These are phyloP conservation scores for Mugil cephalus DNA, from an alignment of 2,113 vertebrate species.

Conservation along the genomic window DNA sequence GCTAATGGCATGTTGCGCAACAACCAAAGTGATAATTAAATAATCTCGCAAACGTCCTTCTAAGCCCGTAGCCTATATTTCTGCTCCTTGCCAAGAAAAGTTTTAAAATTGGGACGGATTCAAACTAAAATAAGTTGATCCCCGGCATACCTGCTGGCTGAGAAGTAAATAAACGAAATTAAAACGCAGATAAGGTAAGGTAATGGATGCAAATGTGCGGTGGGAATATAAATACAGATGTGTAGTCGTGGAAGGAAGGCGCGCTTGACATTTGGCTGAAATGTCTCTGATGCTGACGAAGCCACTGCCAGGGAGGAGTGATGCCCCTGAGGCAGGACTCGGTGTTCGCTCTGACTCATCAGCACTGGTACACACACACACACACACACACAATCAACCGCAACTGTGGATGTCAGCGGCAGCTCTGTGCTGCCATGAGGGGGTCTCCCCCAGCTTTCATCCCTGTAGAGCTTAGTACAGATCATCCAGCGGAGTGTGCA, in stretches of 20 bases:
- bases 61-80: not conserved
- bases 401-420: slow-evolving; percentile 31
- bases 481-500: slow-evolving; percentile 55
- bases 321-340: slow-evolving; percentile 62
- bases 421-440: slow-evolving; percentile 37
- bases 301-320: slow-evolving; percentile 59
- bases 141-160: not conserved
- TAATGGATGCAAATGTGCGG: slow-evolving; percentile 13
- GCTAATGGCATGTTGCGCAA: slow-evolving; percentile 11
- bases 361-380: slow-evolving; percentile 33
- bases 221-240: slow-evolving; percentile 31
- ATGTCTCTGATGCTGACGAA: slow-evolving; percentile 75
- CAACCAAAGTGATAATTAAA: slow-evolving; percentile 10
- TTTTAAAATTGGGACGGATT: not conserved
- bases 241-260: slow-evolving; percentile 29
- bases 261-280: slow-evolving; percentile 75
- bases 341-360: slow-evolving; percentile 69
- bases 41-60: not conserved
- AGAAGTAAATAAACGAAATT: slow-evolving; percentile 1
- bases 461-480: slow-evolving; percentile 48
- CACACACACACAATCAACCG: slow-evolving; percentile 13
- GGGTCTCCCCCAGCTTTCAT: slow-evolving; percentile 59
- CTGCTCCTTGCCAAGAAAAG: not conserved
- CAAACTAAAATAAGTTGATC: not conserved
- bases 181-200: no score